These are phyloP conservation scores for Xyliphius kryptos DNA, from an alignment of 2,113 vertebrate species.

Conservation along the genomic window DNA sequence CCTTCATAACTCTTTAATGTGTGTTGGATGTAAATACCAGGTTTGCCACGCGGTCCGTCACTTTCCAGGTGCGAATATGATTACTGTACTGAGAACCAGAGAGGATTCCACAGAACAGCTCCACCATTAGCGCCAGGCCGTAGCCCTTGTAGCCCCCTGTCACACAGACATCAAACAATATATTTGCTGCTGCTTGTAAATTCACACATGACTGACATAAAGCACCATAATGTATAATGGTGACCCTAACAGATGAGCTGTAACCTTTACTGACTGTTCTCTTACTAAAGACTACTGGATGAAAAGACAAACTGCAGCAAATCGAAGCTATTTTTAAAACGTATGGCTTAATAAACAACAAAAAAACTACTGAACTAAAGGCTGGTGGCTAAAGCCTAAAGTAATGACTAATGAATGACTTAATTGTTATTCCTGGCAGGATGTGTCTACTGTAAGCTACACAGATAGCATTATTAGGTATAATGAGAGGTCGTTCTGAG, in stretches of 20 bases:
- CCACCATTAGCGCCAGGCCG: slow-evolving; percentile 69
- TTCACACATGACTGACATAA: background rate
- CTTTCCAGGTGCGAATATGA: slow-evolving; percentile 62
- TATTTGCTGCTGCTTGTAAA: background rate
- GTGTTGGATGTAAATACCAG: slow-evolving; percentile 53
- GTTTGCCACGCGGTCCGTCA: slow-evolving; percentile 58
- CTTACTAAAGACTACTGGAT: no score
- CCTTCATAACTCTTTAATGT: background rate
- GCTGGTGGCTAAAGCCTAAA: no score
- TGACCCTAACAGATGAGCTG: no score
- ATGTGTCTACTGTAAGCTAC: background rate
- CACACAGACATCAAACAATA: background rate
- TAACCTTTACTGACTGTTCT: no score
- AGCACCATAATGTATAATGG: no score
- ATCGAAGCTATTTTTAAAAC: background rate
- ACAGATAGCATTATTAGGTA: background rate
- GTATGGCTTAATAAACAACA: background rate
- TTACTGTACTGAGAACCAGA: slow-evolving; percentile 62
- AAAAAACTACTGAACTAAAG: no score
- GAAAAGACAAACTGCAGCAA: background rate
- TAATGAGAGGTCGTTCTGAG: slow-evolving; percentile 14
- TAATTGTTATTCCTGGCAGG: background rate
- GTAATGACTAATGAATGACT: background rate
- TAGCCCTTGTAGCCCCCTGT: slow-evolving; percentile 70
- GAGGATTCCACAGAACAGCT: slow-evolving; percentile 67